Evolutionary conservation across 2,797 vertebrate species (phyloP).

Genomic region (Mastacembelus armatus): DNA sequence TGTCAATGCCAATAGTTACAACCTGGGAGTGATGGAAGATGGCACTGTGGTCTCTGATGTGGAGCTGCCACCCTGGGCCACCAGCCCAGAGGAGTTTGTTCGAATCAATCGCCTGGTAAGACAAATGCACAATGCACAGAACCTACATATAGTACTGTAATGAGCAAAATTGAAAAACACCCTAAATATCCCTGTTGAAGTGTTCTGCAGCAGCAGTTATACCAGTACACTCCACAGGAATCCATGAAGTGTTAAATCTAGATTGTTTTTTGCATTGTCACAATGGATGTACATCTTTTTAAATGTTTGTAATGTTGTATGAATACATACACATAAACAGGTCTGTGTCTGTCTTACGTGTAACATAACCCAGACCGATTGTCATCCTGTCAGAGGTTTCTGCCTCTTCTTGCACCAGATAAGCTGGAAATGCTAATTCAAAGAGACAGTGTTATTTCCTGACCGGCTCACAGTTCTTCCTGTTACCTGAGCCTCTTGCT

Average conservation of each 20-base stretch:
- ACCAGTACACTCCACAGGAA: background rate
- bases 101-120: conserved; percentile 96
- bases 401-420: conserved; percentile 3
- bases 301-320: too few species aligned
- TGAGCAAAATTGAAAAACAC: background rate
- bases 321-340: background rate
- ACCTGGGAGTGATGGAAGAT: conserved; percentile 98
- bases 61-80: conserved; percentile 98
- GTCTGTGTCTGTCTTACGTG: conserved; percentile 7
- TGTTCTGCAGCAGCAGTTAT: too few species aligned
- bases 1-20: conserved; percentile 96
- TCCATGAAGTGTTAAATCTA: background rate
- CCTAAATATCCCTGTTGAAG: background rate
- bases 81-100: conserved; percentile 97
- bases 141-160: too few species aligned
- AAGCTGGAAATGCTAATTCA: conserved; percentile 68
- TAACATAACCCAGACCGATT: conserved; percentile 3
- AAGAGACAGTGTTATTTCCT: conserved; percentile 81
- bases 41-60: conserved; percentile 94
- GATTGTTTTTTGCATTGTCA: too few species aligned
- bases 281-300: too few species aligned
- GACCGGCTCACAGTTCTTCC: conserved; percentile 69
- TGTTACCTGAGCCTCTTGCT: conserved; percentile 71
- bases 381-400: conserved; percentile 32
- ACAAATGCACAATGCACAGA: background rate